phyloP scores from a whole-genome alignment of 2,797 vertebrate species.

The Hemibagrus guttatus region DNA sequence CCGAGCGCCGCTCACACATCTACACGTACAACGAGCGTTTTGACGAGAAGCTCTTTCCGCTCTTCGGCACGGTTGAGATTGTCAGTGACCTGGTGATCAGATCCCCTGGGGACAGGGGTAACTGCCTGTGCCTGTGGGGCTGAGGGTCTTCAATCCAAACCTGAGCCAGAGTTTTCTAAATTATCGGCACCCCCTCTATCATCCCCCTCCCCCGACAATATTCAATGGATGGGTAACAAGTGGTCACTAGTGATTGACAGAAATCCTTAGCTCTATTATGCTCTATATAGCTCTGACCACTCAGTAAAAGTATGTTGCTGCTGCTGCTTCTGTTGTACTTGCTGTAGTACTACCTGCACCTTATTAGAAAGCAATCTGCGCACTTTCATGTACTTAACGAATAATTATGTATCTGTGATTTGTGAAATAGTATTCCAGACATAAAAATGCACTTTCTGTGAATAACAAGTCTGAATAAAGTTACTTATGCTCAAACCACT shows the following conservation, averaged over 20 bases:
- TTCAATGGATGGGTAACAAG: slow-evolving; percentile 15
- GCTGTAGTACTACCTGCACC: slow-evolving; percentile 28
- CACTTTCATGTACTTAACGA: slow-evolving; percentile 62
- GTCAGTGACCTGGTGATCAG: slow-evolving; percentile 76
- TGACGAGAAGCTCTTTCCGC: slow-evolving; percentile 73
- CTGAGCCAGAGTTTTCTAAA: slow-evolving; percentile 12
- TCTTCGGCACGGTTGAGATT: slow-evolving; percentile 81
- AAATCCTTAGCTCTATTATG: slow-evolving; percentile 26
- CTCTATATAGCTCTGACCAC: slow-evolving; percentile 7
- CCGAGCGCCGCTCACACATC: slow-evolving; percentile 74
- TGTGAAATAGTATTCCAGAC: slow-evolving; percentile 65
- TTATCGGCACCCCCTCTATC: neutral
- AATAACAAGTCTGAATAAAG: slow-evolving; percentile 69
- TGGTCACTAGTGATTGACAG: slow-evolving; percentile 33
- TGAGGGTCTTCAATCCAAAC: slow-evolving; percentile 55
- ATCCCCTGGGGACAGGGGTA: slow-evolving; percentile 63
- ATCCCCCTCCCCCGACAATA: neutral
- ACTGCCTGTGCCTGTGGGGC: slow-evolving; percentile 73
- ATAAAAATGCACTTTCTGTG: slow-evolving; percentile 69
- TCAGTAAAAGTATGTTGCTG: slow-evolving; percentile 29
- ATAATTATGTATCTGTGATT: slow-evolving; percentile 34
- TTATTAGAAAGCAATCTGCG: slow-evolving; percentile 49
- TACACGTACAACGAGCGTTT: slow-evolving; percentile 80
- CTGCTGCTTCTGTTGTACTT: slow-evolving; percentile 56
- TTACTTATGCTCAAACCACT: slow-evolving; percentile 33